phyloP scores from a whole-genome alignment of 2,113 vertebrate species.

The Cichladusa arquata region DNA sequence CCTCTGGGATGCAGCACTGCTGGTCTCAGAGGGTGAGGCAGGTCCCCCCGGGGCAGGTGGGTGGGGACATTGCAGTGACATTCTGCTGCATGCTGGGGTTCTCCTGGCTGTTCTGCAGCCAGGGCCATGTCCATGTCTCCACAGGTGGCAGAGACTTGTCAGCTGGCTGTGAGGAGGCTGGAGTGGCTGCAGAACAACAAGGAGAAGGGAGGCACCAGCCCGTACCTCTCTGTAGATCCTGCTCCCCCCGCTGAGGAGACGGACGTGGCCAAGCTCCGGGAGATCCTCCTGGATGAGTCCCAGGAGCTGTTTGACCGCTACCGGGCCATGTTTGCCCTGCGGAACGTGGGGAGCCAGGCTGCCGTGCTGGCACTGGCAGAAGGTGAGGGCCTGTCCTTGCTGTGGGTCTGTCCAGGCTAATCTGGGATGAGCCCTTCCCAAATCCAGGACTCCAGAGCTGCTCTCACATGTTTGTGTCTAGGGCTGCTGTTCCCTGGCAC shows the following conservation, averaged over 20 bases:
- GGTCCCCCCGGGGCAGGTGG: not conserved
- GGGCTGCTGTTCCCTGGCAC: not conserved
- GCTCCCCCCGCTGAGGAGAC: slow-evolving; percentile 82
- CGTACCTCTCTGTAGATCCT: slow-evolving; percentile 88
- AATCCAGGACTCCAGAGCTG: not conserved
- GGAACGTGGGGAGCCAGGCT: slow-evolving; percentile 80
- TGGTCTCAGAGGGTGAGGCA: not conserved
- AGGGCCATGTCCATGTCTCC: accelerated
- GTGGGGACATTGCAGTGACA: not conserved
- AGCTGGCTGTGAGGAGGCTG: slow-evolving; percentile 84
- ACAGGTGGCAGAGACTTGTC: slow-evolving; percentile 94
- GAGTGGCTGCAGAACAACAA: slow-evolving; percentile 83
- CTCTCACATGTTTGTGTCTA: accelerated
- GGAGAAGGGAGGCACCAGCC: slow-evolving; percentile 42
- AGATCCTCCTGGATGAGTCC: slow-evolving; percentile 79
- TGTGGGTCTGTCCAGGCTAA: not conserved
- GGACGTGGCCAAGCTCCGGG: slow-evolving; percentile 70
- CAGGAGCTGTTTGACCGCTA: slow-evolving; percentile 88
- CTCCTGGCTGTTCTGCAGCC: not conserved
- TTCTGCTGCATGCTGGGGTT: not conserved
- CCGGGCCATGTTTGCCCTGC: slow-evolving; percentile 92
- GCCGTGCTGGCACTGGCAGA: slow-evolving; percentile 87
- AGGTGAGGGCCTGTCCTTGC: slow-evolving; percentile 69
- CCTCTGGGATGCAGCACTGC: not conserved
- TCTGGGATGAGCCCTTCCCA: not conserved